Evolutionary conservation across 2,113 vertebrate species (phyloP), one percentile per base, ranked within the genome.

Genomic region (Dissostichus mawsoni): DNA sequence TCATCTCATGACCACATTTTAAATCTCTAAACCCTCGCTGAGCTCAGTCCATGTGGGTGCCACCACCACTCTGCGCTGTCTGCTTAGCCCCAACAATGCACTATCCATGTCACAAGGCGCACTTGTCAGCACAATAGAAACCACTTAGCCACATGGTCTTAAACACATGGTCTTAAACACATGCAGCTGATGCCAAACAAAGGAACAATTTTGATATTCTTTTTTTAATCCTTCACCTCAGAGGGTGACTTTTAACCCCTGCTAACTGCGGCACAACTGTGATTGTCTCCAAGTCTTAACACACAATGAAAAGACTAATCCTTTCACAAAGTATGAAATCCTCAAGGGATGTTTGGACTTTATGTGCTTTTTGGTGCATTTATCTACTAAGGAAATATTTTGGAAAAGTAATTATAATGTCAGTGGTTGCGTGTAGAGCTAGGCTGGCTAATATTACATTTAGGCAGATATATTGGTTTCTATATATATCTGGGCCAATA

Each of bases 1-100:
- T 87, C 90, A 89, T 88, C 90, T 88, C 91, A 92, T 92, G 92
- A 93, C 90, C 86, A 83, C 76, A 48, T 58, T 86, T 66, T 87
- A 88, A 91, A 90, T 84, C 92, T 88, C 87, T 91, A 90, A 92
- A 92, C 85, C 88, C 88, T 79, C 25, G 6, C 81, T 83, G 85
- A 90, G 90, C 77, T 81, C 71, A 52, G 77, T 53, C 74, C 70
- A 71, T 67, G 83, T 23, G 74, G 83, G 53, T 72, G 72, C 76
- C 78, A 65, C 55, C 55, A 45, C 80, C 63, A 67, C 74, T 71
- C 64, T 63, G 66, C n/a, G 56, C 70, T 74, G 70, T 81, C 86
- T 82, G 84, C 85, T 85, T 87, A 87, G 71, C 83, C 84, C 85
- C 84, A 89, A 78, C 81, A 82, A 72, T 67, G 71, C 71, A 63